Evolutionary conservation across 2,797 vertebrate genomes (phyloP), one percentile per base, ranked within the genome.

Genomic region (Buphagus erythrorhynchus): DNA sequence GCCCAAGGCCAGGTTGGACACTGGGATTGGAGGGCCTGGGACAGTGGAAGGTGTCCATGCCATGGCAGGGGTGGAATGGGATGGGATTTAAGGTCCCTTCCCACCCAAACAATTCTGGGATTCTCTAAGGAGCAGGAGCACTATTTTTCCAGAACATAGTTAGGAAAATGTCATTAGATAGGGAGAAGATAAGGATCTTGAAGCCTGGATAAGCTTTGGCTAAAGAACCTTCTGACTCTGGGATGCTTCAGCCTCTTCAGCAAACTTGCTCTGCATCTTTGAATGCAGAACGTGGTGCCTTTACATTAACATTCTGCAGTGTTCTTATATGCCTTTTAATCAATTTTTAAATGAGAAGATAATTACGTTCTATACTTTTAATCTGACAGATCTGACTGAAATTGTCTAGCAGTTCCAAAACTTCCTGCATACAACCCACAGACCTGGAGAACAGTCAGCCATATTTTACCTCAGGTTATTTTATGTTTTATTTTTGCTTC

Each of bases 331-430:
- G 72, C 35, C 88, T 96, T 92, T 91, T 36, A 93, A 93, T 95
- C 33, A 79, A 20, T 65, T 77, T 85, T 91, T 85, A 35, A 90
- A 95, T 86, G 66, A 85, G 86, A 28, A 73, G 67, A n/a, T 73
- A 76, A 94, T 93, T 85, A 54, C 0, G 5, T 81, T 93, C 65
- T 84, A 48, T 86, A 13, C 31, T 16, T 88, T 90, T 75, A 49
- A 84, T 79, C 69, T 96, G 95, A 78, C 86, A 78, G 66, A 48
- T 92, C 58, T 84, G 90, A 77, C 73, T 84, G 86, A 73, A 93
- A 74, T 51, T 68, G 76, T 49, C 43, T 81, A 29, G 17, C 43
- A 55, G 35, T 33, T 89, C 80, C 40, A 62, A 65, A 87, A 92
- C 45, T 55, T 90, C 66, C 46, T 61, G 36, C 18, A 5, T 29